Conservation (phyloP, 2,113 vertebrate genomes). For the Amphiprion percula region DNA sequence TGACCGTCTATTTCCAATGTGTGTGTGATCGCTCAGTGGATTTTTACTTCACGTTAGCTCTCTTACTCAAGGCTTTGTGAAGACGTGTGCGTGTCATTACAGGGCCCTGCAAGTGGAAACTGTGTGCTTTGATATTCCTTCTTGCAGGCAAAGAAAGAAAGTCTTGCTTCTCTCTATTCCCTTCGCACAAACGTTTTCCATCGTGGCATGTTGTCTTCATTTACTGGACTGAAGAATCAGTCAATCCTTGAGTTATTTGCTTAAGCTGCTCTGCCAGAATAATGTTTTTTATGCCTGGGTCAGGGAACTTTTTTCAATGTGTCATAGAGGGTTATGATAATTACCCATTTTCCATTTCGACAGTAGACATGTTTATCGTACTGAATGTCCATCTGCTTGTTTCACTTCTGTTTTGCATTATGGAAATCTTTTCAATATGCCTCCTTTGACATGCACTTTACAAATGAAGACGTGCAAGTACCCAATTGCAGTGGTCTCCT, state of each 20-base stretch:
- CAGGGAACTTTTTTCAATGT: conserved; percentile 66
- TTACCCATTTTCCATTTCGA: conserved; percentile 72
- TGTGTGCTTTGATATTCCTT: conserved; percentile 67
- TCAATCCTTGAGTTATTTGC: conserved; percentile 63
- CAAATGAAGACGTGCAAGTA: conserved; percentile 29
- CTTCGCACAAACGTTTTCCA: conserved; percentile 72
- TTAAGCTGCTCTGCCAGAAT: conserved; percentile 62
- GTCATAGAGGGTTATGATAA: conserved; percentile 62
- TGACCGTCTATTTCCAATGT: conserved; percentile 62
- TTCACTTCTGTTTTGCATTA: conserved; percentile 64
- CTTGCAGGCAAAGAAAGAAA: conserved; percentile 41
- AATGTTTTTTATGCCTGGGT: conserved; percentile 59
- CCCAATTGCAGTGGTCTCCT: conserved; percentile 15
- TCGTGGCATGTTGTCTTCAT: conserved; percentile 72
- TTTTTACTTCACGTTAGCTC: conserved; percentile 37
- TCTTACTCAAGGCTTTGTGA: conserved; percentile 37
- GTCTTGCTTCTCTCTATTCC: conserved; percentile 58
- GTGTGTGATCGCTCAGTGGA: conserved; percentile 29
- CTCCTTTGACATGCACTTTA: conserved; percentile 33
- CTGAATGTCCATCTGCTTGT: conserved; percentile 50
- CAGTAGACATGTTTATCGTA: conserved; percentile 68
- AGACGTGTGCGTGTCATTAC: conserved; percentile 61
- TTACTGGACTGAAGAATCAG: conserved; percentile 63
- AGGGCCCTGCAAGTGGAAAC: conserved; percentile 76
- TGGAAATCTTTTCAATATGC: conserved; percentile 40